These are phyloP conservation scores for Cheumatopsyche charites DNA, from an alignment of 1,140 invertebrate species.

Conservation along the genomic window DNA sequence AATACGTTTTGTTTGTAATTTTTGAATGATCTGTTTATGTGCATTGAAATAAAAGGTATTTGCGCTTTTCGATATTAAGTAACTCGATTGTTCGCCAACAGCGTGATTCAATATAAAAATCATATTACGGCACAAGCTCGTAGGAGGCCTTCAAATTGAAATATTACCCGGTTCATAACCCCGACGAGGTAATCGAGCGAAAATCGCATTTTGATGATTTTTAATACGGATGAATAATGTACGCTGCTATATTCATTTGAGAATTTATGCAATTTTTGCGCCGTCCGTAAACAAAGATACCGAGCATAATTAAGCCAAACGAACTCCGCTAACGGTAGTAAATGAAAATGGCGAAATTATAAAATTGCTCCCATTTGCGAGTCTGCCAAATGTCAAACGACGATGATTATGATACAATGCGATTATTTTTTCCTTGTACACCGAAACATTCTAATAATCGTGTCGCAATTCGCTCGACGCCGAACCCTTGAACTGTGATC, in stretches of 20 bases:
- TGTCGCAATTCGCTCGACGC: too few species aligned
- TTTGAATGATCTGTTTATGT: too few species aligned
- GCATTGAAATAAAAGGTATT: too few species aligned
- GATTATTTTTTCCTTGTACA: slow-evolving; percentile 1
- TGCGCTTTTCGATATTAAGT: too few species aligned
- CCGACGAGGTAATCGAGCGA: slow-evolving; percentile 4
- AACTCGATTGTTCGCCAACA: too few species aligned
- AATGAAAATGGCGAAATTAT: slow-evolving; percentile 1
- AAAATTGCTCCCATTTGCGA: background rate
- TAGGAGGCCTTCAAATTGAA: slow-evolving; percentile 12
- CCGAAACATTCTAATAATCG: background rate
- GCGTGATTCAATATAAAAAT: too few species aligned
- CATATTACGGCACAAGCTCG: too few species aligned
- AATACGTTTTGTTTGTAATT: too few species aligned
- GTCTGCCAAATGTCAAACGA: background rate
- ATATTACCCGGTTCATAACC: slow-evolving; percentile 10
- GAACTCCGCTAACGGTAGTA: background rate
- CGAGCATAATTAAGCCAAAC: background rate
- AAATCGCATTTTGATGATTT: slow-evolving; percentile 22
- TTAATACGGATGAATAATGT: background rate
- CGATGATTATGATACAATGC: slow-evolving; percentile 1
- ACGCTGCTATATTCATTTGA: background rate
- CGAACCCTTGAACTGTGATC: too few species aligned
- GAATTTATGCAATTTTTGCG: slow-evolving; percentile 2
- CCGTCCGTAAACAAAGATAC: background rate